Conservation (phyloP, 2,113 vertebrate species). For the Geothlypis trichas region DNA sequence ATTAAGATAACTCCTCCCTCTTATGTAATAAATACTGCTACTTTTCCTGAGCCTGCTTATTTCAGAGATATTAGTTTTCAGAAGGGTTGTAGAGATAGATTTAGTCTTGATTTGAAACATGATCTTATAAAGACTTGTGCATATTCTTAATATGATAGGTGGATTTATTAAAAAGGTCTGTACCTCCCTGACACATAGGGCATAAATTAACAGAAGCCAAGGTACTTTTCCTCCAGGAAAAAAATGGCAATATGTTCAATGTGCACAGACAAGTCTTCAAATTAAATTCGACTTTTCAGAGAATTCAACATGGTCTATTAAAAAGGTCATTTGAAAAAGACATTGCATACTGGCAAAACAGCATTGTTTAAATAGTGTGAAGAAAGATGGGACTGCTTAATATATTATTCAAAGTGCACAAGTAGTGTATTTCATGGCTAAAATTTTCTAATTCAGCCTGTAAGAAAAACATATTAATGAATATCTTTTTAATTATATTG, state of each 20-base stretch:
- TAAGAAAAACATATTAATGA: not conserved
- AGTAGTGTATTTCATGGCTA: not conserved
- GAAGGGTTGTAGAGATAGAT: not conserved
- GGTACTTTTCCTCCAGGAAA: not conserved
- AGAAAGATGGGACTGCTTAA: not conserved
- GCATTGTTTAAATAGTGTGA: not conserved
- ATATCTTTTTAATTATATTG: not conserved
- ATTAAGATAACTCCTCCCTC: not conserved
- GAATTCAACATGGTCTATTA: not conserved
- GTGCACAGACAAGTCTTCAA: not conserved
- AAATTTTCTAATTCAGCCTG: not conserved
- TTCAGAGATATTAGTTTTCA: not conserved
- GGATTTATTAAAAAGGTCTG: not conserved
- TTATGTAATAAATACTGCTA: not conserved
- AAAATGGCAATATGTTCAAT: not conserved
- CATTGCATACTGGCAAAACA: not conserved
- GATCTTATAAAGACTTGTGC: not conserved
- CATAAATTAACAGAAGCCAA: constrained; percentile 5
- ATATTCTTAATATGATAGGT: not conserved
- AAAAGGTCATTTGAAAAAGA: constrained; percentile 11
- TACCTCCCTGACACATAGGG: not conserved
- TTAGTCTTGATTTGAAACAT: not conserved
- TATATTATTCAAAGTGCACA: not conserved
- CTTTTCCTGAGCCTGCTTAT: not conserved
- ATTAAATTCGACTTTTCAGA: not conserved